These are phyloP conservation scores for Ptychadena robeensis DNA, from an alignment of 2,797 vertebrate genomes.

Conservation along the genomic window DNA sequence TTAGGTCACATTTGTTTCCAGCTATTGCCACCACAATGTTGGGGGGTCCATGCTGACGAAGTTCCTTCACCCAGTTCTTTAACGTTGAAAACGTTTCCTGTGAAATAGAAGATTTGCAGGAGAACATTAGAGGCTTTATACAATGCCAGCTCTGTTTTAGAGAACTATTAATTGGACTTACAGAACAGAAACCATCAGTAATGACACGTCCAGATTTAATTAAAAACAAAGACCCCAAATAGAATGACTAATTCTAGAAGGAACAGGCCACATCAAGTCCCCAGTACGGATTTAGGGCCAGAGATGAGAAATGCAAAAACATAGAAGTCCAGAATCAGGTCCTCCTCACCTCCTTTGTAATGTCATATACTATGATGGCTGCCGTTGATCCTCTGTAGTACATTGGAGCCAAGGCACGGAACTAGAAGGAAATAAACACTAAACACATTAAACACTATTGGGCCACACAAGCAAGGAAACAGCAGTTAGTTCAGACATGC, in stretches of 20 bases:
- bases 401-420: constrained; percentile 96
- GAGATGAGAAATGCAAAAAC: too few species aligned
- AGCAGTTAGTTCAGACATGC: too few species aligned
- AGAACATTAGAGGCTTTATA: neutral
- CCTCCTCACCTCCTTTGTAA: constrained; percentile 94
- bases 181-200: too few species aligned
- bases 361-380: constrained; percentile 97
- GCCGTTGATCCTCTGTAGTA: constrained; percentile 98
- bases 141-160: too few species aligned
- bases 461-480: too few species aligned
- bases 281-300: too few species aligned
- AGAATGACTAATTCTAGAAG: too few species aligned
- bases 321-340: neutral
- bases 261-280: too few species aligned
- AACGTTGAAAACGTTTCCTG: constrained; percentile 96
- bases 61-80: constrained; percentile 98
- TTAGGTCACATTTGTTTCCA: constrained; percentile 97
- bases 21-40: constrained; percentile 97
- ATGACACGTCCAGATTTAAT: too few species aligned
- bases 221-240: too few species aligned
- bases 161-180: too few species aligned
- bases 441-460: neutral
- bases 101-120: neutral
- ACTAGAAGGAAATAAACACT: constrained; percentile 76
- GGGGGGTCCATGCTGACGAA: constrained; percentile 94